phyloP scores from a whole-genome alignment of 2,113 vertebrate genomes.

The Perca fluviatilis region DNA sequence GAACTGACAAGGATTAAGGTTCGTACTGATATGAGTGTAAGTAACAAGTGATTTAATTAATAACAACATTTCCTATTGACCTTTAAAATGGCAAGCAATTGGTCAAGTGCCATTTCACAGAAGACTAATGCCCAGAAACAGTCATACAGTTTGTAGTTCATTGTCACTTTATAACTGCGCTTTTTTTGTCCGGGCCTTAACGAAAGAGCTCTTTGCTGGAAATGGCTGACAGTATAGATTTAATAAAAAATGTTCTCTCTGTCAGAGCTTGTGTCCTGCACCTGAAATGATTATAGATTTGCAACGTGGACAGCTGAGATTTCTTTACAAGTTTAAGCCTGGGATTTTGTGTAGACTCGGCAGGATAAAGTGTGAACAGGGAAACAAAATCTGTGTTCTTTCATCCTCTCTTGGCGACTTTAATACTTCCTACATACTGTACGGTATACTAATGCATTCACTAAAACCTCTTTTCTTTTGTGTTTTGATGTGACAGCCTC shows the following conservation, averaged over 20 bases:
- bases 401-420: slow-evolving; percentile 12
- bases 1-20: slow-evolving; percentile 38
- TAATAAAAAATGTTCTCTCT: neutral
- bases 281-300: slow-evolving; percentile 18
- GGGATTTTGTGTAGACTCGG: slow-evolving; percentile 19
- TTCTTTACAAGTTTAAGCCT: slow-evolving; percentile 23
- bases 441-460: neutral
- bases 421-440: neutral
- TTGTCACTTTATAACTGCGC: neutral
- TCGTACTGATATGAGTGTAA: slow-evolving; percentile 20
- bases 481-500: neutral
- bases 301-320: slow-evolving; percentile 1
- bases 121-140: slow-evolving; percentile 39
- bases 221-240: slow-evolving; percentile 3
- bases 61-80: slow-evolving; percentile 46
- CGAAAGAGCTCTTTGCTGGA: neutral
- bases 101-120: slow-evolving; percentile 34
- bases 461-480: neutral
- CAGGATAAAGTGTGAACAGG: slow-evolving; percentile 16
- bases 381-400: slow-evolving; percentile 32
- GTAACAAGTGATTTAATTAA: slow-evolving; percentile 51
- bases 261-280: slow-evolving; percentile 9
- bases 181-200: neutral
- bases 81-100: slow-evolving; percentile 58
- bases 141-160: neutral